Percentiles rank a stretch among this genome's conserved stretches.
phyloP scores from a whole-genome alignment of 2,888 invertebrate species.

The Eulithis prunata region DNA sequence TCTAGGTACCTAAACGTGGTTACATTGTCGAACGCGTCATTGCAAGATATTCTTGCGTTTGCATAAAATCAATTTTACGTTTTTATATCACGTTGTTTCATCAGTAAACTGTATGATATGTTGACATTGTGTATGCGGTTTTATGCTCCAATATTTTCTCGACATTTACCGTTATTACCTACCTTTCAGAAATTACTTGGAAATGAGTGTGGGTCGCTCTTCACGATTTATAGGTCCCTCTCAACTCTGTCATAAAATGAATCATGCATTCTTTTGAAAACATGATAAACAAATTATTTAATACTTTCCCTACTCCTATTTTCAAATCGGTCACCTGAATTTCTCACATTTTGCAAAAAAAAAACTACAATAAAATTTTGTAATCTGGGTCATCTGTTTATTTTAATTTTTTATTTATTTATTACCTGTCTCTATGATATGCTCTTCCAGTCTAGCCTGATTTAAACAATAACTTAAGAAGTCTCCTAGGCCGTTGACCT shows the following conservation, averaged over 20 bases:
- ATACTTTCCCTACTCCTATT: constrained; percentile 17
- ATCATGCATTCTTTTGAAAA: constrained; percentile 27
- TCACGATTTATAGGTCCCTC: constrained; percentile 21
- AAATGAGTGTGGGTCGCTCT: constrained; percentile 18
- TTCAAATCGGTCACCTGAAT: constrained; percentile 26
- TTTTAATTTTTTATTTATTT: not conserved
- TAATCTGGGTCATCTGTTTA: too few species aligned
- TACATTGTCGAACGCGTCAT: too few species aligned
- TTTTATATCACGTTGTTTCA: too few species aligned
- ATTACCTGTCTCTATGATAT: not conserved
- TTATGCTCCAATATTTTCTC: not conserved
- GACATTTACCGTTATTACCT: constrained; percentile 14
- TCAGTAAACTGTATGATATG: too few species aligned
- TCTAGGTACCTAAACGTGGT: too few species aligned
- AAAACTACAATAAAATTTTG: not conserved
- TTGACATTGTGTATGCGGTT: too few species aligned
- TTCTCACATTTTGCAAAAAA: not conserved
- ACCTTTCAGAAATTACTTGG: constrained; percentile 22
- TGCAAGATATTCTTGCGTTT: too few species aligned
- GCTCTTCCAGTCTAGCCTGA: too few species aligned
- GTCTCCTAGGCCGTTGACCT: constrained; percentile 39
- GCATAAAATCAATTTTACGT: too few species aligned
- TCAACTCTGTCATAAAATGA: constrained; percentile 25
- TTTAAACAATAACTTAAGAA: too few species aligned
- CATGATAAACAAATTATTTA: constrained; percentile 26